Conservation (phyloP, 2,113 vertebrate genomes). For the Hemichromis elongatus region DNA sequence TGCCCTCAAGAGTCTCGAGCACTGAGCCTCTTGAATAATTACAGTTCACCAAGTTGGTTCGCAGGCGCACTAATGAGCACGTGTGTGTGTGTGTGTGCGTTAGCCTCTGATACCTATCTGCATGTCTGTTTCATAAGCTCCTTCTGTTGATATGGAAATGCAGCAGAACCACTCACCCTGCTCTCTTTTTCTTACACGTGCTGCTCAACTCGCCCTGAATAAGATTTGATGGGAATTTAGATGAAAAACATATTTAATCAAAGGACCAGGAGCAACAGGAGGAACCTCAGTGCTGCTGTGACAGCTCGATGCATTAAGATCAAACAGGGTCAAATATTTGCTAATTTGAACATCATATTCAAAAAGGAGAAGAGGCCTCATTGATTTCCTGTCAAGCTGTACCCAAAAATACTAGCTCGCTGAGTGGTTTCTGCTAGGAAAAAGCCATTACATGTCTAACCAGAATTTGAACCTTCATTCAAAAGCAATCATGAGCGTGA, state of each 20-base stretch:
- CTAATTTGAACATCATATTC: background rate
- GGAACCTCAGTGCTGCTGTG: background rate
- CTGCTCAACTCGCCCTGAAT: constrained; percentile 24
- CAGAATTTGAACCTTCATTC: background rate
- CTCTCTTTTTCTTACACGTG: background rate
- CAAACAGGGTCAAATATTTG: constrained; percentile 23
- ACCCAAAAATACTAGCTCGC: background rate
- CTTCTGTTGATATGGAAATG: constrained; percentile 39
- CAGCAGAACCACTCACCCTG: background rate
- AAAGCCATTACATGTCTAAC: background rate
- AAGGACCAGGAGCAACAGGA: constrained; percentile 9
- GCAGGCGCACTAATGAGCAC: constrained; percentile 33
- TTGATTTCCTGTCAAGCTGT: background rate
- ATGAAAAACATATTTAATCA: constrained; percentile 30
- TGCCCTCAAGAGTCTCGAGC: constrained; percentile 30
- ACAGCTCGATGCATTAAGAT: background rate
- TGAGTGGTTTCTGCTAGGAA: constrained; percentile 6
- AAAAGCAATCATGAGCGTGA: background rate
- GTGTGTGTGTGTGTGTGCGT: constrained; percentile 22
- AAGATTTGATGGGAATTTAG: constrained; percentile 51
- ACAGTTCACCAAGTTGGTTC: constrained; percentile 43
- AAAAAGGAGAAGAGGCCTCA: background rate
- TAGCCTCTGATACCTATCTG: constrained; percentile 17
- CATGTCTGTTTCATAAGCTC: constrained; percentile 34
- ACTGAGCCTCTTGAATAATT: constrained; percentile 54